These are phyloP conservation scores for Sarotherodon lohbergeri DNA, from an alignment of 2,113 vertebrate genomes.

Conservation along the genomic window DNA sequence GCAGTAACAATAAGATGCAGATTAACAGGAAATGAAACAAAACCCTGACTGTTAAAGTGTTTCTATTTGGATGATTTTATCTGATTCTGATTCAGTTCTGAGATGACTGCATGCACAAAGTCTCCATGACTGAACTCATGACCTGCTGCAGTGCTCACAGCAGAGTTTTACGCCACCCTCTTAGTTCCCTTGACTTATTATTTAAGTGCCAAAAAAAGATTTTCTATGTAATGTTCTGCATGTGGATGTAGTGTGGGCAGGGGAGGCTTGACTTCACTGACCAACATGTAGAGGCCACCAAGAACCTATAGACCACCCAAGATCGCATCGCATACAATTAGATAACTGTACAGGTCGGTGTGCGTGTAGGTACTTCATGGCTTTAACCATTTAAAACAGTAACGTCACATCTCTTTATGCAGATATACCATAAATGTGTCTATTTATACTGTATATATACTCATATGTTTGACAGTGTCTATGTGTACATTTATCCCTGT, in stretches of 20 bases:
- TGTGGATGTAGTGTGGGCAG: neutral
- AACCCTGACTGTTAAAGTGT: neutral
- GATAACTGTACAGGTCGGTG: neutral
- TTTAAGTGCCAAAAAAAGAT: neutral
- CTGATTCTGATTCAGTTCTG: neutral
- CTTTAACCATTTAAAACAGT: neutral
- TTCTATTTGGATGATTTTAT: neutral
- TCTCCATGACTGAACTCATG: neutral
- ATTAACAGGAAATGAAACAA: neutral
- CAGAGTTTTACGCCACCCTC: neutral
- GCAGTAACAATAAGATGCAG: neutral
- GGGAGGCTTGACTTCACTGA: neutral
- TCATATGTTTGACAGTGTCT: neutral
- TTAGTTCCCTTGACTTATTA: neutral
- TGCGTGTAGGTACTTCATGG: neutral
- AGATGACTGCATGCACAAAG: neutral
- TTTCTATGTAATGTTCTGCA: neutral
- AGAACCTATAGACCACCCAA: constrained; percentile 50
- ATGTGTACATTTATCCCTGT: constrained; percentile 7
- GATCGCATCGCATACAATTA: neutral
- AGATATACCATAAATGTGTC: neutral
- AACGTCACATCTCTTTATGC: neutral
- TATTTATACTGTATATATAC: neutral
- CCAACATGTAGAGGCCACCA: constrained; percentile 8
- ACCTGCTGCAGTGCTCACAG: neutral